Conservation (phyloP, 2,888 invertebrate genomes). For the Notodonta ziczac region DNA sequence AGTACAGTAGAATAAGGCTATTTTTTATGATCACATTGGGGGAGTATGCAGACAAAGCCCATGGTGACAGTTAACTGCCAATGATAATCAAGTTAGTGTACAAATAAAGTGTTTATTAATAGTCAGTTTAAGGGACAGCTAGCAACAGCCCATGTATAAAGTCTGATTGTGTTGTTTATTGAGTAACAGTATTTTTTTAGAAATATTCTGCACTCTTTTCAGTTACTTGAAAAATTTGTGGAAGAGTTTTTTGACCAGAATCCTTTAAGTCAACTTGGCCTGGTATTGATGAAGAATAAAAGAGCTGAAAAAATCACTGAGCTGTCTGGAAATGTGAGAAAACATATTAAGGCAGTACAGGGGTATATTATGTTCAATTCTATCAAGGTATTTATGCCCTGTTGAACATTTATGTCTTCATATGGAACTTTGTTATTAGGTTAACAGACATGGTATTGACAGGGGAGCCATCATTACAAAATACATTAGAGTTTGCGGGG, state of each 20-base stretch:
- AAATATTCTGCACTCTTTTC: constrained; percentile 44
- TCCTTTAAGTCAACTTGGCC: constrained; percentile 98
- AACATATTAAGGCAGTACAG: constrained; percentile 89
- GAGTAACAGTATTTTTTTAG: neutral
- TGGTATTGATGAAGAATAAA: constrained; percentile 96
- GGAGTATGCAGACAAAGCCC: too few relatives aligned
- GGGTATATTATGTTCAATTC: constrained; percentile 57
- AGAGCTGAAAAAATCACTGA: constrained; percentile 96
- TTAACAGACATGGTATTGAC: constrained; percentile 87
- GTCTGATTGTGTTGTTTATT: too few relatives aligned
- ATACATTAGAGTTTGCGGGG: constrained; percentile 94
- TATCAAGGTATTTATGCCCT: too few relatives aligned
- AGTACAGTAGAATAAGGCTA: too few relatives aligned
- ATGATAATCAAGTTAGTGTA: too few relatives aligned
- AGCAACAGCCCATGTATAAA: too few relatives aligned
- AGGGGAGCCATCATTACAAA: constrained; percentile 98
- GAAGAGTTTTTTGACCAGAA: constrained; percentile 99
- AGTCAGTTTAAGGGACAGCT: too few relatives aligned
- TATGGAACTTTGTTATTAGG: constrained; percentile 45
- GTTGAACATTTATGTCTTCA: too few relatives aligned
- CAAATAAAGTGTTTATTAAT: too few relatives aligned
- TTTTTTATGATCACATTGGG: too few relatives aligned
- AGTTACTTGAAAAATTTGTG: constrained; percentile 96
- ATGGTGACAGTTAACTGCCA: too few relatives aligned
- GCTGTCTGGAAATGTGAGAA: constrained; percentile 93